Evolutionary conservation across 2,113 vertebrate species (phyloP).

Genomic region (Malurus melanocephalus): DNA sequence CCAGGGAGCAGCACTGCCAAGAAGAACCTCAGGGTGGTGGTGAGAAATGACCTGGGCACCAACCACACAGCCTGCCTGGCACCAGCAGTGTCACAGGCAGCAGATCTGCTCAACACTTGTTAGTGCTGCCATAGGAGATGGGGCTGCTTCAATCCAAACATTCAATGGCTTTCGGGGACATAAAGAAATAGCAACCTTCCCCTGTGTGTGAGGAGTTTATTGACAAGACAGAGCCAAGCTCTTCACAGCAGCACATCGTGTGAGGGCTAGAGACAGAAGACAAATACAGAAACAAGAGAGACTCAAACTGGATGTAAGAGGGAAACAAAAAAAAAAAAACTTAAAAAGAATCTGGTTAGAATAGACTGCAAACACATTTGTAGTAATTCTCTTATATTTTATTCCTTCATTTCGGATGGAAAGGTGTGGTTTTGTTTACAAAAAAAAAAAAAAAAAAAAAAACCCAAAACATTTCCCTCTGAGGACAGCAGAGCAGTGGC

Average conservation of each 20-base stretch:
- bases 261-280: background rate
- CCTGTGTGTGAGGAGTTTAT: background rate
- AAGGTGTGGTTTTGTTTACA: too few species aligned
- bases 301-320: background rate
- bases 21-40: background rate
- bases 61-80: background rate
- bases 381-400: too few species aligned
- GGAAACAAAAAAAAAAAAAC: background rate
- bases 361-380: too few species aligned
- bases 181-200: background rate
- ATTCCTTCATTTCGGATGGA: too few species aligned
- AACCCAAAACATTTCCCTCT: background rate
- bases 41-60: rapidly evolving
- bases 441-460: background rate
- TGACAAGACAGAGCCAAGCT: background rate
- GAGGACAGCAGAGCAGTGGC: background rate
- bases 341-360: too few species aligned
- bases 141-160: background rate
- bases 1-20: background rate
- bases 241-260: background rate
- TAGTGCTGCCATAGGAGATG: background rate
- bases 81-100: background rate
- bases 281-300: background rate
- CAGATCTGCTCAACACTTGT: background rate
- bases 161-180: background rate